Conservation (phyloP, 2,797 vertebrate species). For the Cyprinodon diabolis region DNA sequence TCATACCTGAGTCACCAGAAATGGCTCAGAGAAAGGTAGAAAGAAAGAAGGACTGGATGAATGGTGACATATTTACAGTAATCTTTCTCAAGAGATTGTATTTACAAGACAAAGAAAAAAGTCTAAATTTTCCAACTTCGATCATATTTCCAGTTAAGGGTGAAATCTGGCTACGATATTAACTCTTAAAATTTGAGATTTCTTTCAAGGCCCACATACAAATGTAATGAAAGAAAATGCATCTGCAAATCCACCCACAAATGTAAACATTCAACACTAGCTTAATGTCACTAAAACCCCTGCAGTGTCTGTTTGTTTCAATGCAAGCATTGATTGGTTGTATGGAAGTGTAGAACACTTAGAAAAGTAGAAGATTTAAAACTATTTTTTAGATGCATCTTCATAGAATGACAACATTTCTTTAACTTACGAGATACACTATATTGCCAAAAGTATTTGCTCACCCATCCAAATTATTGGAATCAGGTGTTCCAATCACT, state of each 20-base stretch:
- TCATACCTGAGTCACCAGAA: slow-evolving; percentile 52
- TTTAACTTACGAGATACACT: no score
- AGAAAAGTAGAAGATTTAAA: no score
- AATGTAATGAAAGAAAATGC: neutral
- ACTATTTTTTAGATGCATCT: no score
- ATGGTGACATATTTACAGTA: slow-evolving; percentile 18
- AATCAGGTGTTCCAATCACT: no score
- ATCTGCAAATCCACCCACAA: neutral
- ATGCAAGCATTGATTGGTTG: no score
- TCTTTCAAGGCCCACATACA: neutral
- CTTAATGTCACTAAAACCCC: neutral
- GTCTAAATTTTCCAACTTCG: neutral
- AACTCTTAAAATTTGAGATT: neutral
- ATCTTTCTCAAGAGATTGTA: neutral
- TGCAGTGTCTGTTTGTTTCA: neutral
- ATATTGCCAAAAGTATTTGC: no score
- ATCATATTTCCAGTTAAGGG: neutral
- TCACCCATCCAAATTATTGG: no score
- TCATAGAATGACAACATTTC: no score
- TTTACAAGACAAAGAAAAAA: slow-evolving; percentile 11
- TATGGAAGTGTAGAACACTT: no score
- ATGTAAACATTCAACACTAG: neutral
- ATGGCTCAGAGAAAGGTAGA: slow-evolving; percentile 17
- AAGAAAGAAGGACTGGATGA: slow-evolving; percentile 22
- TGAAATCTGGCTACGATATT: neutral